Base-by-base conservation (phyloP, 2,797 vertebrate genomes). In the Kryptolebias ocellatus region DNA sequence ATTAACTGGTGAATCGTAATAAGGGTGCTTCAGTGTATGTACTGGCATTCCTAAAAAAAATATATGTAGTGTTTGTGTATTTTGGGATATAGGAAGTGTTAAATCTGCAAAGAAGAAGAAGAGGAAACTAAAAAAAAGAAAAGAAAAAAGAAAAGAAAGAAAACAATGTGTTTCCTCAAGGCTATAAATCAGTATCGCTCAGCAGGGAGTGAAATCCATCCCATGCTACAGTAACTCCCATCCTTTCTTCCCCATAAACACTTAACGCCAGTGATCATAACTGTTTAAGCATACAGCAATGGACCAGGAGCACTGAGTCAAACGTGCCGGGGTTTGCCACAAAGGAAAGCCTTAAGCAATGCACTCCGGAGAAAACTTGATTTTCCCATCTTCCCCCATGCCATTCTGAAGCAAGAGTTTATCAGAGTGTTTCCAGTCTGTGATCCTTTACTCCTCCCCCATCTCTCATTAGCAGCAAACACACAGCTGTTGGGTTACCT, bases 391-490 rank as follows among this genome's bases (percentile, higher is more conserved):
- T 86, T 79, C 84, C 76, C 29, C 80, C 75, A 74, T 37, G 79
- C 64, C 80, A 72, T 90, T 90, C 82, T 68, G 75, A 79, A 84
- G 76, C 69, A 70, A 88, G 86, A 86, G 83, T 92, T 88, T 92
- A 91, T 92, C 87, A 86, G 89, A 90, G 83, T 83, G 80, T 79
- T 90, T 89, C 82, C 84, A 87, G 88, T 81, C 66, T 92, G 83
- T 90, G 91, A 92, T 90, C 88, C 83, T 86, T 87, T 75, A 80
- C 89, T 90, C 91, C 83, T 88, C 82, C 87, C 89, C 90, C 87
- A 88, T 89, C 89, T 89, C 92, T 93, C 93, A 93, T 94, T 94
- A 94, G 87, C 85, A 85, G 87, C 92, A 90, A 91, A 92, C 90
- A 93, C 92, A 94, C 92, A 93, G 92, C 91, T 93, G 90, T 91